phyloP scores from a whole-genome alignment of 2,888 invertebrate genomes.

The Caenorhabditis japonica region DNA sequence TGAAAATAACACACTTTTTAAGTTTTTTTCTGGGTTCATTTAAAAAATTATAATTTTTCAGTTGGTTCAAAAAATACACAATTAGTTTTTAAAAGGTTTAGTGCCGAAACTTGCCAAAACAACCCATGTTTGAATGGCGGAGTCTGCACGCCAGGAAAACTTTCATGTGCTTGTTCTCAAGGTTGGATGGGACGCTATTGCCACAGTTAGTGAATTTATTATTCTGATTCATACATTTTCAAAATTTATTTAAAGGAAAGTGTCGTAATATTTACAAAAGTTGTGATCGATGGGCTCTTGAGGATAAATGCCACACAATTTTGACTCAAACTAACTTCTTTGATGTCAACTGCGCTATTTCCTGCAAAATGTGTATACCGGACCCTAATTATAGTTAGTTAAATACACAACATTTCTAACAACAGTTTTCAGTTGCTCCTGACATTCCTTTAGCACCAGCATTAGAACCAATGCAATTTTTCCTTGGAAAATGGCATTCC shows the following conservation, averaged over 20 bases:
- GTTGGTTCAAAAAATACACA: conserved; percentile 57
- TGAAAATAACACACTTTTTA: not conserved
- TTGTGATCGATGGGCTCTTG: conserved; percentile 77
- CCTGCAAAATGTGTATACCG: conserved; percentile 75
- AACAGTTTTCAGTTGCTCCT: conserved; percentile 59
- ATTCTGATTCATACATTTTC: not conserved
- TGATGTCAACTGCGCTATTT: conserved; percentile 76
- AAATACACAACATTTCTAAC: not conserved
- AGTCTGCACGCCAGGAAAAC: conserved; percentile 72
- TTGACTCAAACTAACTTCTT: conserved; percentile 76
- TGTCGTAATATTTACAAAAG: conserved; percentile 77
- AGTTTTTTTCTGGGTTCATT: no score
- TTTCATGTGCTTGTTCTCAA: conserved; percentile 70
- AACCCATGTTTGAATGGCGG: conserved; percentile 76
- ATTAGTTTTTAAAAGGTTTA: conserved; percentile 58
- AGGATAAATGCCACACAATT: conserved; percentile 75
- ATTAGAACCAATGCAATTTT: conserved; percentile 76
- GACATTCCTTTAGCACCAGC: conserved; percentile 76
- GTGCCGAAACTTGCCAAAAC: conserved; percentile 56
- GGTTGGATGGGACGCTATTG: conserved; percentile 77
- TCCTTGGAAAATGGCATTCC: conserved; percentile 76
- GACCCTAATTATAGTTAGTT: conserved; percentile 70
- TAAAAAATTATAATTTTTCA: no score
- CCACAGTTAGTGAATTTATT: conserved; percentile 69
- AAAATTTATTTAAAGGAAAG: conserved; percentile 66